Base-by-base conservation (phyloP, 2,797 vertebrate genomes). In the Tragopan temminckii region DNA sequence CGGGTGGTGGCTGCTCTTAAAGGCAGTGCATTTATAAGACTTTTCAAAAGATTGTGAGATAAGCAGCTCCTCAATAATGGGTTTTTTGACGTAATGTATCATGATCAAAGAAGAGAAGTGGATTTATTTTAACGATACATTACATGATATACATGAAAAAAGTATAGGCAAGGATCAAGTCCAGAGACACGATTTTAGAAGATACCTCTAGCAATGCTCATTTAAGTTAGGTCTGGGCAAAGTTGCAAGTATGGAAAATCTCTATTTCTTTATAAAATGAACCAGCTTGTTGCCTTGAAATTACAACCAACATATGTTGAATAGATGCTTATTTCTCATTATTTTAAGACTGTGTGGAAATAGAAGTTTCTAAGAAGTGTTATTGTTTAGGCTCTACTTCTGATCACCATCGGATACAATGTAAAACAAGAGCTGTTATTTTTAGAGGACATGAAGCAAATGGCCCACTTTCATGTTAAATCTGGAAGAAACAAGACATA, bases 401-500 rank as follows among this genome's bases (percentile, higher is more conserved):
- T 58, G 55, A 72, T 45, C 58, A 48, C 31, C 63, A 20, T 64
- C 42, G 89, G 42, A 66, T 57, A 50, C 3, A 88, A 59, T 2
- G 25, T 11, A 70, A 84, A n/a, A 40, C 16, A 24, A 25, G 24
- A 77, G 8, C 17, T 13, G 7, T 14, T 67, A 11, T 59, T 93
- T 85, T 55, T 55, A 40, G 38, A 91, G 53, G 4, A 85, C n/a
- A 33, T 5, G 63, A 24, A 35, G 75, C 35, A 92, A 94, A 57
- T 20, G 5, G 7, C 27, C 21, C 2, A 1, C 42, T 80, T 57
- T 45, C 31, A 17, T 38, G 19, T 71, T 85, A 53, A 68, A 38
- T 46, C 9, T 48, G 81, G 9, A 79, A 31, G 69, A 93, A 88
- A 93, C 8, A 70, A 84, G 72, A 82, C 87, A 94, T 97, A 99